Base-by-base conservation (phyloP, 1,140 invertebrate species). In the Camponotus vicinus region DNA sequence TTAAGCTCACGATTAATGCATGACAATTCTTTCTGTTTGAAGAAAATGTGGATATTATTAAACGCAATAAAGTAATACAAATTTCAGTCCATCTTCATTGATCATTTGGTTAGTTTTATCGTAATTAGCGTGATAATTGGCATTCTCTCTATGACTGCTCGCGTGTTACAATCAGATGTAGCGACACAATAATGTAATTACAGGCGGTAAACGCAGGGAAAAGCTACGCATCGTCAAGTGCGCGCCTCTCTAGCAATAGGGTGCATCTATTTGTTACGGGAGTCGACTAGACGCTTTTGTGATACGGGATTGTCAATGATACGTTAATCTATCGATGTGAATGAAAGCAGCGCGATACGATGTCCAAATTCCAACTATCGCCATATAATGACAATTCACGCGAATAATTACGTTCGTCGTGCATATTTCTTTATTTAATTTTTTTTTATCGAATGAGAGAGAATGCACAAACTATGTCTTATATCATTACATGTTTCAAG, bases 191-290 rank as follows among this genome's bases (percentile, higher is more conserved):
- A 6, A 37, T 37, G 63, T 40, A 37, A 66, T 66, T 66, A 66
- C 63, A 66, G 34, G 32, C 34, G 11, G 63, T 3, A 34, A 37
- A 8, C 32, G 18, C 34, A 15, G 18, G 34, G 63, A 66, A 40
- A 66, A 66, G 63, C 34, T 34, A 66, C n/a, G 55, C 55, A 18
- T 66, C 34, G 63, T 32, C 32, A 66, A 66, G 63, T 66, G 32
- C 63, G 15, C 15, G 13, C 9, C 45, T 71, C 15, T 71, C 45
- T 52, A 52, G 13, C 18, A 55, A 70, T 27, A 15, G 6, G 6
- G 52, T 70, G 15, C 13, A 37, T 70, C 42, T 40, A 34, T 66
- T 70, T 70, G 42, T 15, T 49, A 66, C 34, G 63, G 8, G 6
- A 37, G 52, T 32, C 27, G 27, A 32, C 42, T 15, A 45, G 42